Evolutionary conservation across 1,140 invertebrate species (phyloP).

Genomic region (Meloidogyne chitwoodi): DNA sequence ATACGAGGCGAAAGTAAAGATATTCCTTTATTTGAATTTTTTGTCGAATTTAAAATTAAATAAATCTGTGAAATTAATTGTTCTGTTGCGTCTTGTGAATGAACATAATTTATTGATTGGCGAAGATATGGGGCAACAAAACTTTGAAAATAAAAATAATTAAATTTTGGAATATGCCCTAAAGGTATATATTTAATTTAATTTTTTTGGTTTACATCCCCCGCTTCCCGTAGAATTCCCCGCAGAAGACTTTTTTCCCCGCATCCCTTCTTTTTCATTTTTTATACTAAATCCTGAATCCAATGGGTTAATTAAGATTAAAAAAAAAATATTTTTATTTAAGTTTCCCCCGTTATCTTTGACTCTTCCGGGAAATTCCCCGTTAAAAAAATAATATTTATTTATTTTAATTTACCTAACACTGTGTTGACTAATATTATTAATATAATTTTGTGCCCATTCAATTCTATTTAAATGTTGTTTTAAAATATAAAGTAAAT

Average conservation of each 20-base stretch:
- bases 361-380: too few species aligned
- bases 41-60: background rate
- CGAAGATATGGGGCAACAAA: background rate
- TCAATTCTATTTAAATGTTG: background rate
- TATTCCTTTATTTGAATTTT: background rate
- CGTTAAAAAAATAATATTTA: too few species aligned
- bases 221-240: too few species aligned
- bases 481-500: background rate
- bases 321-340: too few species aligned
- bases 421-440: background rate
- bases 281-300: too few species aligned
- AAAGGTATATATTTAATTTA: too few species aligned
- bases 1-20: background rate
- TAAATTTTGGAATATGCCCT: background rate
- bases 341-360: too few species aligned
- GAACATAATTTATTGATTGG: background rate
- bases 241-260: too few species aligned
- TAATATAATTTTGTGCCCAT: slow-evolving; percentile 1
- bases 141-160: background rate
- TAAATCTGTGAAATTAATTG: background rate
- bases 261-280: too few species aligned
- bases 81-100: background rate
- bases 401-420: background rate
- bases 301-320: too few species aligned
- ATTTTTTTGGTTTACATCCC: too few species aligned